phyloP scores from a whole-genome alignment of 1,140 invertebrate genomes.

The Ceratosolen fusciceps region DNA sequence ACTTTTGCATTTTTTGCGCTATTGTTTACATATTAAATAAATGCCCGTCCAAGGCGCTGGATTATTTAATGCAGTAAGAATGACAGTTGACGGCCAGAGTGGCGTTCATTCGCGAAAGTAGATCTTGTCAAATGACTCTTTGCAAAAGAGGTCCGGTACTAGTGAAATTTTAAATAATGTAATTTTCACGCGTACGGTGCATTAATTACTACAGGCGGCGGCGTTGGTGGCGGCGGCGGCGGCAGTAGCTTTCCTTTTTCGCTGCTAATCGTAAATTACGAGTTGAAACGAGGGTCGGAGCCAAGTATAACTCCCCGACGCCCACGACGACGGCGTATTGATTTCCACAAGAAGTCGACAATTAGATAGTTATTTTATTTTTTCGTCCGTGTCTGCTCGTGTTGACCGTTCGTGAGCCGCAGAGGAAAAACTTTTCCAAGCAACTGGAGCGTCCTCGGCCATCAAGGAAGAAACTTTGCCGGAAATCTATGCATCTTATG shows the following conservation, averaged over 20 bases:
- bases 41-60: not conserved
- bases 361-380: not conserved
- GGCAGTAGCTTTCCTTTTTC: not conserved
- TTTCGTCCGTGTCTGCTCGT: not conserved
- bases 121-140: not conserved
- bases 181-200: not conserved
- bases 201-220: not conserved
- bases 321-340: not conserved
- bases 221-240: too few species aligned
- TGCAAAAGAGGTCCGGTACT: not conserved
- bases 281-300: too few species aligned
- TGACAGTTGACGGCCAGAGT: not conserved
- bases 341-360: not conserved
- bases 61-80: not conserved
- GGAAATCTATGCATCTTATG: not conserved
- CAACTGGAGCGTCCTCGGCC: not conserved
- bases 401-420: not conserved
- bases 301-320: too few species aligned
- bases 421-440: not conserved
- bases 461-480: not conserved
- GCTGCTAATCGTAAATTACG: not conserved
- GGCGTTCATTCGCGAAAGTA: not conserved
- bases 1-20: not conserved
- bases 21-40: not conserved
- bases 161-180: not conserved